Percentiles rank a stretch among this genome's conserved stretches.
Evolutionary conservation across 37 sponge, comb jelly and placozoan species (phyloP).

Genomic region (Spongia lamella): DNA sequence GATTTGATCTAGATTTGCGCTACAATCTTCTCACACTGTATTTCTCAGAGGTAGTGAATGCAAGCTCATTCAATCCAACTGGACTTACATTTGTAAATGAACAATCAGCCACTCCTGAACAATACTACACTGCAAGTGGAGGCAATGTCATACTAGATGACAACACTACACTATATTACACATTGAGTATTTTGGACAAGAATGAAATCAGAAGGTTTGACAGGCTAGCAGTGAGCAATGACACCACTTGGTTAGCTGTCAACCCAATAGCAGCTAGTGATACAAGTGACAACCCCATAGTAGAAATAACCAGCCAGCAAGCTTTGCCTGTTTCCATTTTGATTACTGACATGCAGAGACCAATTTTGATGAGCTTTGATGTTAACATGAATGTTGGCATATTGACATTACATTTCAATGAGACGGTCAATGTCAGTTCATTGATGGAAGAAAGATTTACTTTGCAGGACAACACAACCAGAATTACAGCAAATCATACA

Average conservation of each 20-base stretch:
- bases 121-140: slow-evolving; percentile 65
- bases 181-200: slow-evolving; percentile 65
- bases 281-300: slow-evolving; percentile 71
- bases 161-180: slow-evolving; percentile 44
- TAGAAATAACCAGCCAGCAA: slow-evolving; percentile 8
- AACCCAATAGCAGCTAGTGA: slow-evolving; percentile 50
- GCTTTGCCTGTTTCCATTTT: slow-evolving; percentile 58
- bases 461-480: slow-evolving; percentile 61
- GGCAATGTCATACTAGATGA: slow-evolving; percentile 52
- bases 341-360: slow-evolving; percentile 66
- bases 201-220: slow-evolving; percentile 74
- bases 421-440: slow-evolving; percentile 84
- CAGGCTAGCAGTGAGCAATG: slow-evolving; percentile 53
- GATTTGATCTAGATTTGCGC: slow-evolving; percentile 69
- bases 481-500: slow-evolving; percentile 43
- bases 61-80: slow-evolving; percentile 56
- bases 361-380: slow-evolving; percentile 71
- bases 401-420: slow-evolving; percentile 77
- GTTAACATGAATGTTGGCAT: slow-evolving; percentile 82
- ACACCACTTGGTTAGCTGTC: slow-evolving; percentile 56
- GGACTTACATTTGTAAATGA: slow-evolving; percentile 64
- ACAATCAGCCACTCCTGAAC: neutral
- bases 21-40: slow-evolving; percentile 58
- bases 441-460: slow-evolving; percentile 49
- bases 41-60: slow-evolving; percentile 81